phyloP scores from a whole-genome alignment of 2,888 invertebrate species.

The Graphium colonna region DNA sequence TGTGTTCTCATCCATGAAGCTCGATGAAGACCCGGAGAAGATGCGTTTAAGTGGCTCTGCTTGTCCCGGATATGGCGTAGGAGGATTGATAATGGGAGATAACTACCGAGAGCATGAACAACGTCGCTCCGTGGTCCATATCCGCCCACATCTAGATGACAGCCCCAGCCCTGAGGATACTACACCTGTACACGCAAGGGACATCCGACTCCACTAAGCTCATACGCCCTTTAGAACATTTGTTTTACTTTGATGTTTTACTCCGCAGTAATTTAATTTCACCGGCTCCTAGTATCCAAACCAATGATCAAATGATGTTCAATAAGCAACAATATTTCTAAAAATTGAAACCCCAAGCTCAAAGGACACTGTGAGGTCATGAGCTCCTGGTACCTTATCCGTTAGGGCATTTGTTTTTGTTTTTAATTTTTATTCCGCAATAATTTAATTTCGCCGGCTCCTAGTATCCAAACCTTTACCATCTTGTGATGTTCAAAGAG shows the following conservation, averaged over 20 bases:
- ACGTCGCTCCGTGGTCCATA: slow-evolving; percentile 82
- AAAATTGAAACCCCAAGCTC: too few relatives aligned
- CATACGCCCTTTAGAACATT: too few relatives aligned
- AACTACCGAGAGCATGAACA: slow-evolving; percentile 62
- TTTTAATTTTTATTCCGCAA: too few relatives aligned
- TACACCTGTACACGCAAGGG: slow-evolving; percentile 81
- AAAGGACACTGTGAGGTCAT: too few relatives aligned
- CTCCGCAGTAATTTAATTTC: not conserved
- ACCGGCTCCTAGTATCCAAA: not conserved
- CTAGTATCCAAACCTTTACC: too few relatives aligned
- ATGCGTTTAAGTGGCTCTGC: slow-evolving; percentile 81
- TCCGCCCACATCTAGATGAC: slow-evolving; percentile 82
- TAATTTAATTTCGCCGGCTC: not conserved
- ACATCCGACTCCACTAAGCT: slow-evolving; percentile 75
- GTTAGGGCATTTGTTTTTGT: too few relatives aligned
- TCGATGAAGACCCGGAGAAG: slow-evolving; percentile 83
- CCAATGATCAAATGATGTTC: not conserved
- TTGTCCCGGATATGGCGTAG: slow-evolving; percentile 70
- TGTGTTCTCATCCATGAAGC: slow-evolving; percentile 84
- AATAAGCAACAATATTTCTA: not conserved
- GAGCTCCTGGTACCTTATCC: not conserved
- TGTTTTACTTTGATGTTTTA: too few relatives aligned
- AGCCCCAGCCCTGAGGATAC: slow-evolving; percentile 86
- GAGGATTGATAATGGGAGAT: slow-evolving; percentile 69
- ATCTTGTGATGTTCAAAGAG: too few relatives aligned